These are phyloP conservation scores for Agonopterix heracliana DNA, from an alignment of 2,888 invertebrate species.

Conservation along the genomic window DNA sequence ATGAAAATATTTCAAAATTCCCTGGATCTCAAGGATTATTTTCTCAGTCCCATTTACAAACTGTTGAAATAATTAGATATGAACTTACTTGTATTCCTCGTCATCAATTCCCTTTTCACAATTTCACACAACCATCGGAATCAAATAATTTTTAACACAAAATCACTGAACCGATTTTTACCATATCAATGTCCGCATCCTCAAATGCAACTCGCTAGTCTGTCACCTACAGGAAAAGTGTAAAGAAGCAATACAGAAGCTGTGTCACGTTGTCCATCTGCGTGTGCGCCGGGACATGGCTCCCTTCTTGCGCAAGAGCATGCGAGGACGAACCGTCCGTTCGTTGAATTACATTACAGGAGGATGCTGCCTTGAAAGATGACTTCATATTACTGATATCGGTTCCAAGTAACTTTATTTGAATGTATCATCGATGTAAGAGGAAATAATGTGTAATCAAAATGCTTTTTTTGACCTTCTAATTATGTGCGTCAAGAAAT, in stretches of 20 bases:
- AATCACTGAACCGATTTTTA: too few relatives aligned
- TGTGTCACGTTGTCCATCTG: slow-evolving; percentile 45
- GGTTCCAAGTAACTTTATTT: background rate
- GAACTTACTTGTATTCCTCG: background rate
- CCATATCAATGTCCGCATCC: background rate
- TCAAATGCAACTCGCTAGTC: slow-evolving; percentile 4
- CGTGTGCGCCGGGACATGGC: slow-evolving; percentile 46
- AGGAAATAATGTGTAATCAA: background rate
- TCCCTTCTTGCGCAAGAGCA: slow-evolving; percentile 45
- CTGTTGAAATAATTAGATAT: background rate
- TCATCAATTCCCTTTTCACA: background rate
- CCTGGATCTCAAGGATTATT: too few relatives aligned
- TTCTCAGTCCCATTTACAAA: too few relatives aligned
- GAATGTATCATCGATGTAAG: too few relatives aligned
- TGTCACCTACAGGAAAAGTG: slow-evolving; percentile 48
- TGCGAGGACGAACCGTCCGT: slow-evolving; percentile 46
- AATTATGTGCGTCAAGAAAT: too few relatives aligned
- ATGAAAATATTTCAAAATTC: too few relatives aligned
- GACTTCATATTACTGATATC: slow-evolving; percentile 4
- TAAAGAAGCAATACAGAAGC: slow-evolving; percentile 53
- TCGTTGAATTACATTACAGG: slow-evolving; percentile 41
- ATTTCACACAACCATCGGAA: background rate
- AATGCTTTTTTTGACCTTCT: slow-evolving; percentile 8
- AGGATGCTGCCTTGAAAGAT: slow-evolving; percentile 13
- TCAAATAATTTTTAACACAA: too few relatives aligned